phyloP scores from a whole-genome alignment of 1,140 invertebrate species.

The Bombus superbus region DNA sequence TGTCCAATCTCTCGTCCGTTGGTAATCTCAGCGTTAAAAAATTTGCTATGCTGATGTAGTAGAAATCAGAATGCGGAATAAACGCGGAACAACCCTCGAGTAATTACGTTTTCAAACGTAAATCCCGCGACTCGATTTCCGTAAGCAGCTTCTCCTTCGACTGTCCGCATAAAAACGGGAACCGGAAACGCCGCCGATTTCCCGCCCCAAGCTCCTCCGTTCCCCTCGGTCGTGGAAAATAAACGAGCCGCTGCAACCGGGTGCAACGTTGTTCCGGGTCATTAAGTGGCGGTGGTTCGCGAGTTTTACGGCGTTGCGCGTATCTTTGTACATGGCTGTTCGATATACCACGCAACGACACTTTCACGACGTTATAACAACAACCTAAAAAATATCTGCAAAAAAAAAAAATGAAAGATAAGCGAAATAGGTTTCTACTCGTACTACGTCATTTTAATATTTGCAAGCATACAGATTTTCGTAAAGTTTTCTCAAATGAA shows the following conservation, averaged over 20 bases:
- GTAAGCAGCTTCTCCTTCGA: not conserved
- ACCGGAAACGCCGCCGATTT: conserved; percentile 10
- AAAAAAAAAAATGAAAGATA: not conserved
- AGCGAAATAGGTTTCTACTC: not conserved
- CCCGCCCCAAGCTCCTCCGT: not conserved
- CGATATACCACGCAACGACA: conserved; percentile 23
- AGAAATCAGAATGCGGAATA: not conserved
- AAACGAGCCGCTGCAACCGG: conserved; percentile 60
- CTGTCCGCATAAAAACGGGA: not conserved
- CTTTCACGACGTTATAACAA: not conserved
- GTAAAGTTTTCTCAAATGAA: no score
- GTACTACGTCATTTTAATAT: no score
- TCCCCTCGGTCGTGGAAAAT: conserved; percentile 55
- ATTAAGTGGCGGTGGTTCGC: conserved; percentile 60
- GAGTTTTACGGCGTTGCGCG: conserved; percentile 61
- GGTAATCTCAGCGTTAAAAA: no score
- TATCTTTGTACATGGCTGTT: not conserved
- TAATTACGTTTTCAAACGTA: not conserved
- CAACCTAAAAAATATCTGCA: not conserved
- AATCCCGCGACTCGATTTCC: not conserved
- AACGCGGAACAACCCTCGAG: not conserved
- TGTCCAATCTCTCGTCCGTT: no score
- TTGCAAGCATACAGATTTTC: no score
- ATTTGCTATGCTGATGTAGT: no score
- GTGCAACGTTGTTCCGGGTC: conserved; percentile 64